Conservation (phyloP, 1,140 invertebrate species). For the Ceratosolen fusciceps region DNA sequence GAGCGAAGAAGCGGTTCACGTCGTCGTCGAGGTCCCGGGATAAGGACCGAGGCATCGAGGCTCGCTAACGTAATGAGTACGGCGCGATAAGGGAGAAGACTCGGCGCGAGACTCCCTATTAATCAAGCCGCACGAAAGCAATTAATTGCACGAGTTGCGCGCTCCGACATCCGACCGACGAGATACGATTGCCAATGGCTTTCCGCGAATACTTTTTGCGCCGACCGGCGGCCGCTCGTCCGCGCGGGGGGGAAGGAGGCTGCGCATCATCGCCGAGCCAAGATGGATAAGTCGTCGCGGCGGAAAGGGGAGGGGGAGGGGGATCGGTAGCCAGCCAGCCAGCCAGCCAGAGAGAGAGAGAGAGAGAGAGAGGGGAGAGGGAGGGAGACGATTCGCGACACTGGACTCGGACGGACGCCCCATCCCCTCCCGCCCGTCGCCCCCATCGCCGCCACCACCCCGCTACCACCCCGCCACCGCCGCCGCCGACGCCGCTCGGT, state of each 20-base stretch:
- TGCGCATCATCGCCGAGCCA: neutral
- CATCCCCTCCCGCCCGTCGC: too few relatives aligned
- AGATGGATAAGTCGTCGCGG: neutral
- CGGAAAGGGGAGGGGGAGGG: neutral
- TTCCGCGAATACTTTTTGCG: neutral
- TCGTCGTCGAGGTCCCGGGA: too few relatives aligned
- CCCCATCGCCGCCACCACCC: conserved; percentile 55
- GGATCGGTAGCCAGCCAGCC: neutral
- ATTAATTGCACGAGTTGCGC: too few relatives aligned
- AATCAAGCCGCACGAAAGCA: too few relatives aligned
- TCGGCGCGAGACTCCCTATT: too few relatives aligned
- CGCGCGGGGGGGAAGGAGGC: neutral
- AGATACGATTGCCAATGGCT: neutral
- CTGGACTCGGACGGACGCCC: too few relatives aligned
- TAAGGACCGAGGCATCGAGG: too few relatives aligned
- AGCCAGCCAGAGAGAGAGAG: neutral
- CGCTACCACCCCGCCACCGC: conserved; percentile 53
- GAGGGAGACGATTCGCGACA: neutral
- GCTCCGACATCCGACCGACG: too few relatives aligned
- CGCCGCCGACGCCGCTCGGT: conserved; percentile 57
- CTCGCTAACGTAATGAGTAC: too few relatives aligned
- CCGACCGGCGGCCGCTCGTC: neutral
- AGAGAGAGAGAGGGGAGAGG: neutral
- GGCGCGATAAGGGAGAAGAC: too few relatives aligned
- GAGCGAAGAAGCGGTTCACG: too few relatives aligned